phyloP scores from a whole-genome alignment of 1,140 invertebrate species.

The Psilanteris sp. region DNA sequence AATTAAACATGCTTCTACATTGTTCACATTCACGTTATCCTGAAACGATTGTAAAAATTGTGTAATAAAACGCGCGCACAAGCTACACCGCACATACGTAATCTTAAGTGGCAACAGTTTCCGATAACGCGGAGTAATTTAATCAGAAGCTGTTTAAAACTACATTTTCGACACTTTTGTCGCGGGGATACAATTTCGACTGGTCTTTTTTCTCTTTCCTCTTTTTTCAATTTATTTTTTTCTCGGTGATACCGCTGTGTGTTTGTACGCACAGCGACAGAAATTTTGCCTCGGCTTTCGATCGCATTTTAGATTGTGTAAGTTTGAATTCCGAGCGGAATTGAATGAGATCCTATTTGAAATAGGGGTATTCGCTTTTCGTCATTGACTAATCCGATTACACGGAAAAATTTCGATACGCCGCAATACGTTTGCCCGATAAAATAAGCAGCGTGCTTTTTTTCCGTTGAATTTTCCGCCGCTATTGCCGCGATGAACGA shows the following conservation, averaged over 20 bases:
- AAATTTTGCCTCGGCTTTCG: conserved; percentile 60
- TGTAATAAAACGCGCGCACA: no score
- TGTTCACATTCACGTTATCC: no score
- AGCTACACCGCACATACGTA: no score
- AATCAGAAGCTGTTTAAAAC: conserved; percentile 21
- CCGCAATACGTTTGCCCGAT: conserved; percentile 18
- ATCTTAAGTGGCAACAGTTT: no score
- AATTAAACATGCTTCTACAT: no score
- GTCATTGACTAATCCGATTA: conserved; percentile 70
- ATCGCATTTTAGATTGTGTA: conserved; percentile 70
- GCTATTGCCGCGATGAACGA: conserved; percentile 20
- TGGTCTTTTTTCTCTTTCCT: no score
- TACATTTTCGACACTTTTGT: conserved; percentile 19
- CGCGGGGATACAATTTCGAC: background rate
- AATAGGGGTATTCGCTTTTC: conserved; percentile 51
- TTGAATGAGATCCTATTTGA: conserved; percentile 69
- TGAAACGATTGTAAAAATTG: no score
- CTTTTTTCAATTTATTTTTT: no score
- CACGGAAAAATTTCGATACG: conserved; percentile 68
- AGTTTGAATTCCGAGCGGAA: conserved; percentile 65
- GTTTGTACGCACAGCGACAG: conserved; percentile 16
- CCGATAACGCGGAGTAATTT: conserved; percentile 16
- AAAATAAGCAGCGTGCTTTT: conserved; percentile 19
- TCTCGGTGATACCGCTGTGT: conserved; percentile 1
- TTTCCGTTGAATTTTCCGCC: conserved; percentile 13